Percentiles rank a stretch among this genome's conserved stretches.
These are phyloP conservation scores for Myiothlypis chrysogaster DNA, from an alignment of 2,797 vertebrate genomes.

Conservation along the genomic window DNA sequence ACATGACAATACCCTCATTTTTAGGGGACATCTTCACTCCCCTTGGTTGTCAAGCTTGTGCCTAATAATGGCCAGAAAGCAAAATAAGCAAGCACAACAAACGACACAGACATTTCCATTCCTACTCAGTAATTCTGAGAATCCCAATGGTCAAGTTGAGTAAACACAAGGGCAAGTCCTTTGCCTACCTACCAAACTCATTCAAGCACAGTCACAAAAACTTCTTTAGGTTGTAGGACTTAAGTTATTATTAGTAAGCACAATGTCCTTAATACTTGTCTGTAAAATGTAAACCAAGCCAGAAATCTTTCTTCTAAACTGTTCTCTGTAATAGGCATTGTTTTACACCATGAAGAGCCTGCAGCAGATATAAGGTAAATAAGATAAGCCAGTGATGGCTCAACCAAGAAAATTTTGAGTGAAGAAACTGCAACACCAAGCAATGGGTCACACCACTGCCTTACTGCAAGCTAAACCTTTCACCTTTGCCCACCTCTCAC, in stretches of 20 bases:
- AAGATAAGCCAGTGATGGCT: not conserved
- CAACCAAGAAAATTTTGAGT: not conserved
- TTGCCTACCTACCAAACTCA: not conserved
- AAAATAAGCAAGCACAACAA: not conserved
- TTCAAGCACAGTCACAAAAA: not conserved
- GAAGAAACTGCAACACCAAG: not conserved
- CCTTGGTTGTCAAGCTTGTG: not conserved
- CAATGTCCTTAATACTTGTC: not conserved
- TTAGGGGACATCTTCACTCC: not conserved
- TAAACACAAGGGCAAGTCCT: not conserved
- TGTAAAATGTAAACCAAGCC: not conserved
- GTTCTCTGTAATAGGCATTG: not conserved
- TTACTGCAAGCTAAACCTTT: not conserved
- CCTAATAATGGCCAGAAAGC: not conserved
- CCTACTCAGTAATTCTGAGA: not conserved
- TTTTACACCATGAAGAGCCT: not conserved
- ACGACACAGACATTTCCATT: not conserved
- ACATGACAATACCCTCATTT: not conserved
- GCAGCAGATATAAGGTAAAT: not conserved
- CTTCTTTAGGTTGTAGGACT: not conserved
- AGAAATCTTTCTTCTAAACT: not conserved
- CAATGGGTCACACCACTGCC: not conserved
- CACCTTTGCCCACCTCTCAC: not conserved
- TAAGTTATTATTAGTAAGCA: not conserved
- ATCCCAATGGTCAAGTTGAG: not conserved